Evolutionary conservation across 2,113 vertebrate genomes (phyloP), one percentile per base, ranked within the genome.

Genomic region (Nerophis lumbriciformis): DNA sequence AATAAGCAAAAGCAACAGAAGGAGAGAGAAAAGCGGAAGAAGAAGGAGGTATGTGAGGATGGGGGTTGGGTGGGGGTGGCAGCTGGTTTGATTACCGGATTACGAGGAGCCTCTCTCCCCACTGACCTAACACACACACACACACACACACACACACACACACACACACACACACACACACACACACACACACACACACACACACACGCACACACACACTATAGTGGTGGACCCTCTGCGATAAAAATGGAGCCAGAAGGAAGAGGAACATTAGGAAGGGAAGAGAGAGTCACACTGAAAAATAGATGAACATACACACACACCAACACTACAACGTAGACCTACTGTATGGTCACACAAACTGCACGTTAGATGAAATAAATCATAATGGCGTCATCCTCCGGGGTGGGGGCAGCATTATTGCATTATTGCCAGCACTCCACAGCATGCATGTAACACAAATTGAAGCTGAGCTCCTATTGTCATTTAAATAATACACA

Each of bases 81-180:
- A 90, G 90, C 88, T 90, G 88, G 86, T 88, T 90, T 88, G 85
- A 89, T 90, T 89, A 88, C 78, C 52, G 79, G 86, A 91, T 90
- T 91, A 89, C 79, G 79, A 87, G 57, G 80, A 79, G 69, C 63
- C 80, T 86, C 84, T 75, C 83, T 89, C 86, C 84, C 86, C 61
- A 60, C 76, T 89, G 86, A 88, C 84, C 88, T 78, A 28, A 28
- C 28, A 28, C 2, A 28, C 83, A 58, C 52, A 58, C 52, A 28
- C 28, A 28, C 2, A 28, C 83, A 58, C 52, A 28, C 28, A 28
- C 2, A 28, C 83, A 58, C 52, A 71, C 69, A 73, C 75, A 71
- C 76, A 73, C 55, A 57, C 66, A 73, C 63, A 68, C 69, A 69
- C 68, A 61, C 47, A 60, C 61, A 65, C 68, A 65, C 59, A 58